These are phyloP conservation scores for Corynorhinus townsendii DNA, from an alignment of 2,113 vertebrate genomes.

Conservation along the genomic window DNA sequence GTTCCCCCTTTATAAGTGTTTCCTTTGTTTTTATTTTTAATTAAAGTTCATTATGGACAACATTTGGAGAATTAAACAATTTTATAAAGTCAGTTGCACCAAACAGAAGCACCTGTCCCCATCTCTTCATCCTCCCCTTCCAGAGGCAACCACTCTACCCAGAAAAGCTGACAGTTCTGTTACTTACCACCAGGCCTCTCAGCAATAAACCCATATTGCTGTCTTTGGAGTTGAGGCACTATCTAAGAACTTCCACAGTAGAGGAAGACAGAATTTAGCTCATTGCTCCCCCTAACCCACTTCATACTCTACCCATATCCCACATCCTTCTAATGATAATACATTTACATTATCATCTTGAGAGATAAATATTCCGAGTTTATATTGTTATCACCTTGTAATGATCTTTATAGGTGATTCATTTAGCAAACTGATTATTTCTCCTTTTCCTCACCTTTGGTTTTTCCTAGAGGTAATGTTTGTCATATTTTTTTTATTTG, in stretches of 20 bases:
- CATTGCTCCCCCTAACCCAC: background rate
- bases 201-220: background rate
- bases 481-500: background rate
- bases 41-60: background rate
- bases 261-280: background rate
- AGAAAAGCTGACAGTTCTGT: background rate
- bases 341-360: background rate
- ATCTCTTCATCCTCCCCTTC: background rate
- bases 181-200: background rate
- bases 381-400: background rate
- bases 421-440: conserved; percentile 22
- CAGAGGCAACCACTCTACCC: background rate
- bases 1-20: background rate
- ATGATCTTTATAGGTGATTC: conserved; percentile 22
- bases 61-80: background rate
- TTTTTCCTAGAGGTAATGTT: conserved; percentile 12
- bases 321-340: background rate
- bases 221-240: background rate
- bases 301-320: background rate
- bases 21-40: background rate
- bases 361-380: background rate
- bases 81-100: background rate
- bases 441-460: background rate
- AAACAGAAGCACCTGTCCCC: background rate
- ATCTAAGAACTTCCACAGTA: background rate